Percentiles rank a stretch among this genome's conserved stretches.
These are phyloP conservation scores for Chanos chanos DNA, from an alignment of 2,797 vertebrate species.

Conservation along the genomic window DNA sequence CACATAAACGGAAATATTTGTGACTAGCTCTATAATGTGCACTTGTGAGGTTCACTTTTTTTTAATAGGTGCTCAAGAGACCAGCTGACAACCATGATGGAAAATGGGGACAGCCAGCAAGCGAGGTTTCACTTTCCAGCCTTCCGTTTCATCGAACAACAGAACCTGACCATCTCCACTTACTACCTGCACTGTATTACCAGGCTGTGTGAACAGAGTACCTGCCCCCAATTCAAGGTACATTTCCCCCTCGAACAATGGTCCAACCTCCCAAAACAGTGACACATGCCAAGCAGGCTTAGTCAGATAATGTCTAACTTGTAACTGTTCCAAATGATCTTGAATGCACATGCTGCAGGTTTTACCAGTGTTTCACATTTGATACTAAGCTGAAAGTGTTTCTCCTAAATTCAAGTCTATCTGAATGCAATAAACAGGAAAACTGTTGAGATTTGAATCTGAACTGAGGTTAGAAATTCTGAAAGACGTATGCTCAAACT, in stretches of 20 bases:
- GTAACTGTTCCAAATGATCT: too few species aligned
- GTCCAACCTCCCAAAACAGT: too few species aligned
- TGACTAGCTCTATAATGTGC: conserved; percentile 24
- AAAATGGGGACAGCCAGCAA: conserved; percentile 69
- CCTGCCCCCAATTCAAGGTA: conserved; percentile 66
- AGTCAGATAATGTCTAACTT: too few species aligned
- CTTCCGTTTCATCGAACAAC: conserved; percentile 73
- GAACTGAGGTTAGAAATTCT: too few species aligned
- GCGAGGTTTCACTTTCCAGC: conserved; percentile 67
- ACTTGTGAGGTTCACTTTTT: conserved; percentile 54
- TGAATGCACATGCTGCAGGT: background rate
- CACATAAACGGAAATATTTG: too few species aligned
- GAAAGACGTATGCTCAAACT: too few species aligned
- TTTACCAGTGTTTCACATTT: background rate
- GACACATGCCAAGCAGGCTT: background rate
- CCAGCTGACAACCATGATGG: conserved; percentile 55
- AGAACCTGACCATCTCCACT: conserved; percentile 65
- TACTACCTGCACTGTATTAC: conserved; percentile 73
- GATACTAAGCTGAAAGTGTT: too few species aligned
- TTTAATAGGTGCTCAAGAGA: conserved; percentile 68
- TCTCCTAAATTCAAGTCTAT: too few species aligned
- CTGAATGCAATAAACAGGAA: too few species aligned
- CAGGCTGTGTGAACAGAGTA: conserved; percentile 61
- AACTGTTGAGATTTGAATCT: too few species aligned
- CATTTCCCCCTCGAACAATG: too few species aligned